Base-by-base conservation (phyloP, 2,888 invertebrate genomes). In the Trissolcus japonicus region DNA sequence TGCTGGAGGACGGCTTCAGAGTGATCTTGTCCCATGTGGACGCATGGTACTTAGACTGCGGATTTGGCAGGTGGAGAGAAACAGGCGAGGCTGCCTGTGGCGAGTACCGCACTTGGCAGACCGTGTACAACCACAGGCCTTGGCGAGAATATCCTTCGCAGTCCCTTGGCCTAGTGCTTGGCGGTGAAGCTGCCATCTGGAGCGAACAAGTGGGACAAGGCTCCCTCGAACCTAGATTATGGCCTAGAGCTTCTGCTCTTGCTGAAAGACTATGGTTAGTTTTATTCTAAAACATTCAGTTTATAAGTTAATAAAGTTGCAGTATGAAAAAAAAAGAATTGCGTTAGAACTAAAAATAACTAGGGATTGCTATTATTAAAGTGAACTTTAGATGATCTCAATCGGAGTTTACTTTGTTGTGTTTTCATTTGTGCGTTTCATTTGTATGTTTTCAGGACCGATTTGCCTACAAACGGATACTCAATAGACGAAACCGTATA, bases 41-140 rank as follows among this genome's bases (percentile, higher is more conserved):
- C 87, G 95, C 95, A 4, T 95, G 95, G 95, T 96, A 96, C 89
- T 91, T 96, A 80, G 96, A 96, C 88, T 96, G 96, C 86, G 96
- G 96, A 0, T 95, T 95, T 87, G 95, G 95, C 0, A 93, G 93
- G 79, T 96, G 96, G 96, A 91, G 95, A 21, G 94, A 95, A 85
- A 93, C 93, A 29, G 95, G 95, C 1, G 95, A 95, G 81, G 95
- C 95, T 0, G 95, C 96, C 82, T 96, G 96, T 87, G 95, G 95
- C 17, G 96, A 96, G 7, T 96, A 96, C 89, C 92, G 94, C 74
- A 94, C 95, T 57, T 96, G 96, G 96, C 96, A 96, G 88, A 94
- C 94, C 78, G 92, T 96, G 57, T 96, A 96, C 89, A 94, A 93
- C 87, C 96, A 96, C 88, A 91, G 94, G 79, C 96, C 95, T 0